A percentile compares a stretch with the other conserved stretches of the same genome.
These are phyloP conservation scores for Noctua pronuba DNA, from an alignment of 2,888 invertebrate species.

Conservation along the genomic window DNA sequence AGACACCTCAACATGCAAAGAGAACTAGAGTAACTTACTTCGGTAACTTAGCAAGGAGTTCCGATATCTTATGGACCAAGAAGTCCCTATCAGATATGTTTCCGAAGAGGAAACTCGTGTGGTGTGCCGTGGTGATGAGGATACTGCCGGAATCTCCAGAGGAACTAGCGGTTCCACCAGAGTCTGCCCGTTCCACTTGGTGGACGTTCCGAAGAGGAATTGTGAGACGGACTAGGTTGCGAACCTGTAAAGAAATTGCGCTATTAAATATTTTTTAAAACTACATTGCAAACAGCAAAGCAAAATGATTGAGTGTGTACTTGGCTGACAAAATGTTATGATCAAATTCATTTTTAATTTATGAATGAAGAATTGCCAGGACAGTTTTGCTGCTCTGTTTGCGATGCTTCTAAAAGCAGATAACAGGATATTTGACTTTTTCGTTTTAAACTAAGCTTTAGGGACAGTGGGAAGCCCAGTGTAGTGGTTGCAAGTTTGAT, in stretches of 20 bases:
- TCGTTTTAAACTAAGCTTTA: too few species aligned
- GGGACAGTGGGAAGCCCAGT: too few species aligned
- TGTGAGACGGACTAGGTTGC: constrained; percentile 95
- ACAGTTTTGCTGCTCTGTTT: background rate
- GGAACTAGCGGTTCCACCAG: constrained; percentile 91
- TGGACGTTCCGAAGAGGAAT: constrained; percentile 96
- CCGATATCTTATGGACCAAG: constrained; percentile 96
- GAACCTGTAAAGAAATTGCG: constrained; percentile 89
- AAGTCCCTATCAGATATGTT: constrained; percentile 97
- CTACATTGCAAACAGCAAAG: background rate
- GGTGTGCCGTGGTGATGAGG: constrained; percentile 95
- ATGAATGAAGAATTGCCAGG: background rate
- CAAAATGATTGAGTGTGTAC: background rate
- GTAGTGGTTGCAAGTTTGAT: too few species aligned
- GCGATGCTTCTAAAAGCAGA: background rate
- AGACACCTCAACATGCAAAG: constrained; percentile 46
- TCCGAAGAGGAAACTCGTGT: constrained; percentile 96
- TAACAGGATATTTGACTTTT: too few species aligned
- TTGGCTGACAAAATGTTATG: background rate
- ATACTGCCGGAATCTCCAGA: constrained; percentile 92
- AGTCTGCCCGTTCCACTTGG: constrained; percentile 94
- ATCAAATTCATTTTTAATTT: background rate
- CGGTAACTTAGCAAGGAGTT: constrained; percentile 94
- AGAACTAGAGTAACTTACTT: constrained; percentile 78
- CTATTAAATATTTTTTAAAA: background rate